Evolutionary conservation across 1,140 invertebrate species (phyloP).

Genomic region (Stegodyphus mimosarum): DNA sequence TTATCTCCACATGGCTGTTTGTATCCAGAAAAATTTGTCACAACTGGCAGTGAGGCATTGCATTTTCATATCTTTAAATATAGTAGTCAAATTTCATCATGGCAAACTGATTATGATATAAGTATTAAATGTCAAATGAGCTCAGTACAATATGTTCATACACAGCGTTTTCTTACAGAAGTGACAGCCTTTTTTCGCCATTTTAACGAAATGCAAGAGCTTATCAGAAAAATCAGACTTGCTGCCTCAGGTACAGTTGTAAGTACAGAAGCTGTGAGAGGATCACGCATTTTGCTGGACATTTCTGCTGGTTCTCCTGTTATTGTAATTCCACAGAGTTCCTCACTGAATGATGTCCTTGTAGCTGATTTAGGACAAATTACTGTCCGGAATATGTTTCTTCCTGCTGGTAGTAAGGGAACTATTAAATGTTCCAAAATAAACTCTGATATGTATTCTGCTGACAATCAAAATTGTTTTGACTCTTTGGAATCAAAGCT

Average conservation of each 20-base stretch:
- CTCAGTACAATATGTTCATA: conserved; percentile 92
- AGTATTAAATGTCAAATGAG: conserved; percentile 80
- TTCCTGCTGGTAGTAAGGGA: conserved; percentile 21
- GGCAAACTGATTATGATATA: conserved; percentile 76
- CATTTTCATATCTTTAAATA: conserved; percentile 78
- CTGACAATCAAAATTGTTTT: background rate
- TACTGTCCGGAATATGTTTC: conserved; percentile 79
- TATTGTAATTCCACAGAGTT: conserved; percentile 87
- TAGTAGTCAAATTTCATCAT: conserved; percentile 24
- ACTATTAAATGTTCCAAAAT: conserved; percentile 48
- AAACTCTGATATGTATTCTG: background rate
- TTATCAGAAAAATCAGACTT: conserved; percentile 36
- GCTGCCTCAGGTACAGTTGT: conserved; percentile 38
- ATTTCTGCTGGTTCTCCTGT: conserved; percentile 84
- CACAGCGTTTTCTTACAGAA: conserved; percentile 90
- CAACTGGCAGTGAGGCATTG: conserved; percentile 83
- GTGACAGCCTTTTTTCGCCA: conserved; percentile 86
- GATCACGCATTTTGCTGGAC: conserved; percentile 75
- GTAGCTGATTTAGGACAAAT: conserved; percentile 86
- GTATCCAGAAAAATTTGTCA: conserved; percentile 87
- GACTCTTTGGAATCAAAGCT: background rate
- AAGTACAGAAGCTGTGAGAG: conserved; percentile 64
- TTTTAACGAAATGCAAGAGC: conserved; percentile 81
- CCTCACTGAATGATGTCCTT: conserved; percentile 81
- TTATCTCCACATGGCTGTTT: conserved; percentile 79